phyloP scores from a whole-genome alignment of 1,140 invertebrate species.

The Thaumetopoea pityocampa region DNA sequence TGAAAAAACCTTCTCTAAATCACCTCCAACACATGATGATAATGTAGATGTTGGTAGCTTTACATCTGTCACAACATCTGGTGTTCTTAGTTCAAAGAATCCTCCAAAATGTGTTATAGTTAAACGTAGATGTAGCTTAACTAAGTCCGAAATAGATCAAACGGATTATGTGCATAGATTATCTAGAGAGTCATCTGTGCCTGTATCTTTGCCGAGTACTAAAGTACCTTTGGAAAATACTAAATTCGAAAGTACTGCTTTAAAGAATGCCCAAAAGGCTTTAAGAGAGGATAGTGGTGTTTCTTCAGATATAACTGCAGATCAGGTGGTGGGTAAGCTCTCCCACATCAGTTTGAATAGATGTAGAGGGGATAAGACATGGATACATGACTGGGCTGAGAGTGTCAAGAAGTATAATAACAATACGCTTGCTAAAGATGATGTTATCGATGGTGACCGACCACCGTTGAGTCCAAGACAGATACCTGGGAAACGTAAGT shows the following conservation, averaged over 20 bases:
- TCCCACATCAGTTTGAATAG: slow-evolving; percentile 69
- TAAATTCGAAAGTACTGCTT: slow-evolving; percentile 59
- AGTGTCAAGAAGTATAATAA: slow-evolving; percentile 73
- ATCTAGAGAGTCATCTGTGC: slow-evolving; percentile 33
- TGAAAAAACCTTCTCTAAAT: slow-evolving; percentile 71
- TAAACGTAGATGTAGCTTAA: slow-evolving; percentile 71
- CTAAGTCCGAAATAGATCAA: slow-evolving; percentile 78
- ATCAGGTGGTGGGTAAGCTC: slow-evolving; percentile 62
- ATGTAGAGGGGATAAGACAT: slow-evolving; percentile 72
- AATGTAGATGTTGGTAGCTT: slow-evolving; percentile 74
- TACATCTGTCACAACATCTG: slow-evolving; percentile 79
- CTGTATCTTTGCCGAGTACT: slow-evolving; percentile 50
- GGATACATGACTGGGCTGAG: slow-evolving; percentile 75
- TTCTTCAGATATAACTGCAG: slow-evolving; percentile 39
- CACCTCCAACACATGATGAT: slow-evolving; percentile 45
- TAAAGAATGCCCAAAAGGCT: slow-evolving; percentile 58
- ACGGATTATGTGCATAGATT: slow-evolving; percentile 75
- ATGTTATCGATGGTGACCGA: slow-evolving; percentile 35
- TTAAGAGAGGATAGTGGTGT: slow-evolving; percentile 41
- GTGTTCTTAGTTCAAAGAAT: slow-evolving; percentile 74
- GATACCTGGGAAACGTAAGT: slow-evolving; percentile 53
- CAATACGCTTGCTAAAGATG: slow-evolving; percentile 39
- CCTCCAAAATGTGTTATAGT: slow-evolving; percentile 40
- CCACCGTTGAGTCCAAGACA: slow-evolving; percentile 56
- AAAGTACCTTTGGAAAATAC: slow-evolving; percentile 40